phyloP scores from a whole-genome alignment of 2,888 invertebrate genomes.

The Sympetrum striolatum region DNA sequence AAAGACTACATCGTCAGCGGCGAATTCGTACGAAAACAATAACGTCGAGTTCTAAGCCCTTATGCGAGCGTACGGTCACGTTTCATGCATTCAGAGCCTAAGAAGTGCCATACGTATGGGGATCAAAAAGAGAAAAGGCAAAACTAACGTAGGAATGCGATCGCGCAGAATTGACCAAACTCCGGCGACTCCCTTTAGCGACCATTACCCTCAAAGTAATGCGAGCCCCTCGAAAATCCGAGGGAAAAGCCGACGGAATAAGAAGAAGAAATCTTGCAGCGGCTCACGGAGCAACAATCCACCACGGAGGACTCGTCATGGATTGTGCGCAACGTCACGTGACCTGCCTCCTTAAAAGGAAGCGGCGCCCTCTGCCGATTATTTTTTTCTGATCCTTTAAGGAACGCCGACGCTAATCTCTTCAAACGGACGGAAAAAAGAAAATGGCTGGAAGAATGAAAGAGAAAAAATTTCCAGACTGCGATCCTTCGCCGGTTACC shows the following conservation, averaged over 20 bases:
- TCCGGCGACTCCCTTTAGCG: not conserved
- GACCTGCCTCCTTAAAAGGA: conserved; percentile 15
- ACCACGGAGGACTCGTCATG: conserved; percentile 32
- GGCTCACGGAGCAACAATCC: conserved; percentile 34
- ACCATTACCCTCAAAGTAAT: not conserved
- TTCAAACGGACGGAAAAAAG: not conserved
- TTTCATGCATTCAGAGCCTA: not conserved
- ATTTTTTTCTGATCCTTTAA: not conserved
- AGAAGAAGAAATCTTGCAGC: not conserved
- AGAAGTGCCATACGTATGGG: not conserved
- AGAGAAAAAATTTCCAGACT: not conserved
- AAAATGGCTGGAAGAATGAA: not conserved
- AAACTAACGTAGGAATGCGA: not conserved
- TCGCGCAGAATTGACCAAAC: not conserved
- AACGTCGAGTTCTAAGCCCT: not conserved
- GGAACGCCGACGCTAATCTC: conserved; percentile 41
- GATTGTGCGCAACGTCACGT: conserved; percentile 28
- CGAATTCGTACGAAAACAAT: not conserved
- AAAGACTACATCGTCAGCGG: not conserved
- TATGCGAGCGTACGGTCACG: not conserved
- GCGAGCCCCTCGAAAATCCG: not conserved
- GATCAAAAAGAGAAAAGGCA: not conserved
- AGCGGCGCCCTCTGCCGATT: not conserved
- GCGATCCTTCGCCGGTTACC: not conserved
- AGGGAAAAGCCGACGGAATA: not conserved